Conservation (phyloP, 2,113 vertebrate genomes). For the Boulengerochromis microlepis region DNA sequence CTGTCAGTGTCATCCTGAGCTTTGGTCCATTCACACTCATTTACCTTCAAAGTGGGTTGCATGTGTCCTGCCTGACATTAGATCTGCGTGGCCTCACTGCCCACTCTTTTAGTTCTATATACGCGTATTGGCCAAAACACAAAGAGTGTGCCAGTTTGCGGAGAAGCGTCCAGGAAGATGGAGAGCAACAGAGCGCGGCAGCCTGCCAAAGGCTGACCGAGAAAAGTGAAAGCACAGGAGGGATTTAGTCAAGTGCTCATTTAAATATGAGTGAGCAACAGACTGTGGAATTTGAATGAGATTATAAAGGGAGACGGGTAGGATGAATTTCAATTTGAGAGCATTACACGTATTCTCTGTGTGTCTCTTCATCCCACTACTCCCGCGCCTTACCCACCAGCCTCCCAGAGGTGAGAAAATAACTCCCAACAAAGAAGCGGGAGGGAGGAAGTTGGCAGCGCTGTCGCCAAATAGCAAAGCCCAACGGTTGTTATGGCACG, state of each 20-base stretch:
- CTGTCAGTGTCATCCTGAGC: background rate
- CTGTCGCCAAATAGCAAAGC: constrained; percentile 17
- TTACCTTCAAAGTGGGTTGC: background rate
- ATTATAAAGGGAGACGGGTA: constrained; percentile 29
- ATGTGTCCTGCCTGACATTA: background rate
- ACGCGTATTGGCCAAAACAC: background rate
- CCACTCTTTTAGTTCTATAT: constrained; percentile 33
- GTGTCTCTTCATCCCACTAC: background rate
- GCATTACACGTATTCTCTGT: constrained; percentile 27
- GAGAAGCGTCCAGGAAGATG: constrained; percentile 14
- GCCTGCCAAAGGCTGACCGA: constrained; percentile 26
- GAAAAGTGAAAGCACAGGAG: constrained; percentile 29
- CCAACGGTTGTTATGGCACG: constrained; percentile 13
- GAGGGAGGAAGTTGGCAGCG: constrained; percentile 42
- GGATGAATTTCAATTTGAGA: constrained; percentile 58
- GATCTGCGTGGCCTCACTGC: background rate
- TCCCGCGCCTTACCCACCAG: background rate
- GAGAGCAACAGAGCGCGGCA: constrained; percentile 12
- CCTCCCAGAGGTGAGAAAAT: constrained; percentile 48
- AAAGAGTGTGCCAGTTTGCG: background rate
- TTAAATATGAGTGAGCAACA: constrained; percentile 54
- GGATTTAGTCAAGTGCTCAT: constrained; percentile 53
- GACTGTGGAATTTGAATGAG: constrained; percentile 53
- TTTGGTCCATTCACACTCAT: background rate
- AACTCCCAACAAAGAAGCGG: constrained; percentile 30